Percentiles rank a stretch among this genome's conserved stretches.
Evolutionary conservation across 2,113 vertebrate genomes (phyloP).

Genomic region (Jaculus jaculus): DNA sequence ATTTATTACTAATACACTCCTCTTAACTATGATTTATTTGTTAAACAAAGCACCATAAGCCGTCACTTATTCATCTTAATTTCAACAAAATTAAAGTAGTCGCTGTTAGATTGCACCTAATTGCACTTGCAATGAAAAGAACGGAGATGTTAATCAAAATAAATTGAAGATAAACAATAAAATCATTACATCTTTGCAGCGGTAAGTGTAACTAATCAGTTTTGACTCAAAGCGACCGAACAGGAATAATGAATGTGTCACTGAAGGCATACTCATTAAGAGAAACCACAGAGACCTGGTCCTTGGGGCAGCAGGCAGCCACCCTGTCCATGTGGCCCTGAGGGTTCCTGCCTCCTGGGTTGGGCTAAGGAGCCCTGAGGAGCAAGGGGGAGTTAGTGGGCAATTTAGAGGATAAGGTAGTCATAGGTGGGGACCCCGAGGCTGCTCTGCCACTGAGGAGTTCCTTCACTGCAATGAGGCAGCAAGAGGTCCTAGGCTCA

Average conservation of each 20-base stretch:
- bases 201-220: conserved; percentile 93
- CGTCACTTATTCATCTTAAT: conserved; percentile 91
- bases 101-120: conserved; percentile 89
- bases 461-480: background rate
- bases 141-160: conserved; percentile 93
- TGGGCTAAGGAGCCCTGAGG: conserved; percentile 9
- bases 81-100: conserved; percentile 90
- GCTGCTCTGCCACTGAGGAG: background rate
- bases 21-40: conserved; percentile 93
- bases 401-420: background rate
- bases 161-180: conserved; percentile 95
- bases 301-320: conserved; percentile 77
- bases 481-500: background rate
- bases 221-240: conserved; percentile 90
- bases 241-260: conserved; percentile 93
- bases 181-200: conserved; percentile 92
- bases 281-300: conserved; percentile 81
- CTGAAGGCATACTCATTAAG: conserved; percentile 89
- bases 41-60: conserved; percentile 89
- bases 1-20: conserved; percentile 89
- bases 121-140: conserved; percentile 91
- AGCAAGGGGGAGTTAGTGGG: background rate
- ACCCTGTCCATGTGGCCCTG: conserved; percentile 58
- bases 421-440: background rate
- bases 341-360: conserved; percentile 49